Conservation (phyloP, 1,140 invertebrate species). For the Bombus balteatus region DNA sequence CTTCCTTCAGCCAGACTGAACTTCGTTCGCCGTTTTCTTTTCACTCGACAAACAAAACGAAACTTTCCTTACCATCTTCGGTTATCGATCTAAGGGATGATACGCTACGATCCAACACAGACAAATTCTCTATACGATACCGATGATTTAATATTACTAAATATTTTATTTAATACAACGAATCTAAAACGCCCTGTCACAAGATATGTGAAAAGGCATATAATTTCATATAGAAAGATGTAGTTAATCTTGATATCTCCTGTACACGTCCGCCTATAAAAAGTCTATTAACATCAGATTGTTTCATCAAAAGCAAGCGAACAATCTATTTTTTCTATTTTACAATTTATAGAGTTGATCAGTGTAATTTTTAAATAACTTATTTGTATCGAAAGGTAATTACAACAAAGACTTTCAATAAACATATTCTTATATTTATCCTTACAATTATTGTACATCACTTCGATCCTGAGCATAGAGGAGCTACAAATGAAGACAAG, state of each 20-base stretch:
- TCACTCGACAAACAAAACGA: constrained; percentile 16
- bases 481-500: neutral
- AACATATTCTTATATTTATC: neutral
- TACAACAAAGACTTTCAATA: neutral
- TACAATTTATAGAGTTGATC: too few relatives aligned
- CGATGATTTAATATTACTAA: neutral
- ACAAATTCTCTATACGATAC: neutral
- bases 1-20: neutral
- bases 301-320: too few relatives aligned
- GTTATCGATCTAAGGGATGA: neutral
- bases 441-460: neutral
- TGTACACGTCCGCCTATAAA: too few relatives aligned
- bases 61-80: constrained; percentile 21
- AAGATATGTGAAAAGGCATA: too few relatives aligned
- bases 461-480: too few relatives aligned
- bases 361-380: too few relatives aligned
- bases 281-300: too few relatives aligned
- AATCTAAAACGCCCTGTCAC: too few relatives aligned
- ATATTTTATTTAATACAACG: neutral
- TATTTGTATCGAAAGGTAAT: neutral
- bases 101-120: too few relatives aligned
- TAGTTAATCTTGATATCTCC: too few relatives aligned
- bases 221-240: too few relatives aligned
- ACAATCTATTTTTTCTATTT: too few relatives aligned
- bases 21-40: constrained; percentile 4